Base-by-base conservation (phyloP, 2,113 vertebrate genomes). In the Seriola aureovittata region DNA sequence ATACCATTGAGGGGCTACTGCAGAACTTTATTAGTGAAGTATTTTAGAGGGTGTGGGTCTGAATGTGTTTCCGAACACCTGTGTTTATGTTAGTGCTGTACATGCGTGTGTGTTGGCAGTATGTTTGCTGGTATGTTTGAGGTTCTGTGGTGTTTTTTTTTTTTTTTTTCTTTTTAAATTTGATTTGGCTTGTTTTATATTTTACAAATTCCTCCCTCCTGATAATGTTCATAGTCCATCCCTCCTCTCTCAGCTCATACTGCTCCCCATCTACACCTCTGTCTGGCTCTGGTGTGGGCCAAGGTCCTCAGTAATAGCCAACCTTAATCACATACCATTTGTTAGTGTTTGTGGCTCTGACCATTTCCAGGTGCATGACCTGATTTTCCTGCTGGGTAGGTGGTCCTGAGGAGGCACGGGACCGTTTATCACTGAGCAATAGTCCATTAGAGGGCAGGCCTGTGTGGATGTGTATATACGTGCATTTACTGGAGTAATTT, bases 401-500 rank as follows among this genome's bases (percentile, higher is more conserved):
- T 94, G 92, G 93, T 94, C 94, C 84, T 32, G 38, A 71, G 72
- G 76, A 92, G 90, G 95, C 93, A 93, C 81, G 57, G 89, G 90
- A 93, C 94, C 90, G 92, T 96, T 96, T 95, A 94, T 96, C 95
- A 94, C 87, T 91, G 90, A 93, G 93, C 94, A 90, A 88, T 92
- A 93, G 94, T 96, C 96, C 94, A 92, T 97, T 96, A 96, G 93
- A 60, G 46, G 93, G 92, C 91, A 95, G 94, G 94, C 76, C 77
- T 79, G 68, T 34, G 52, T 71, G 78, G 38, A 71, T 76, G 70
- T 79, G 42, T 71, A 5, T 71, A 62, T 68, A 63, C 86, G 65
- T 82, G 70, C 57, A 21, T 80, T 95, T 93, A 92, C 91, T 94
- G 95, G 95, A 97, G 96, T 97, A 89, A 96, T 97, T 96, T 96